Conservation (phyloP, 2,888 invertebrate species). For the Plebejus argus region DNA sequence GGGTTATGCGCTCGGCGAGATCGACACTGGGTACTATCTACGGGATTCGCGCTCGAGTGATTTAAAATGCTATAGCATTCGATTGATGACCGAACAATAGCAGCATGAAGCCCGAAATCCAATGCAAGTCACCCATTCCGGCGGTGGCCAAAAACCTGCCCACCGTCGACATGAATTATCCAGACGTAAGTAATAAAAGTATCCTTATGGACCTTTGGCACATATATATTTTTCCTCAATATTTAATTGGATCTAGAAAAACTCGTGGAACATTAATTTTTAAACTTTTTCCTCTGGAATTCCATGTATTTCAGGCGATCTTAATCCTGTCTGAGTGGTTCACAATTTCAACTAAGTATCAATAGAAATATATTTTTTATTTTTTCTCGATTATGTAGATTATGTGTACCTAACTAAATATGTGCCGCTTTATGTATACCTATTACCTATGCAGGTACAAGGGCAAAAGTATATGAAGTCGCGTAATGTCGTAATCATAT, state of each 20-base stretch:
- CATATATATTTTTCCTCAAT: no score
- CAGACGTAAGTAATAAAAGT: constrained; percentile 71
- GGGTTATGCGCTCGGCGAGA: constrained; percentile 56
- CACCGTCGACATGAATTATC: constrained; percentile 60
- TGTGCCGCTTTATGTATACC: not conserved
- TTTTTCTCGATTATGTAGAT: not conserved
- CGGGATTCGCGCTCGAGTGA: constrained; percentile 52
- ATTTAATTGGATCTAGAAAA: no score
- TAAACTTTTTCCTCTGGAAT: not conserved
- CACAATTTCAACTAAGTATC: not conserved
- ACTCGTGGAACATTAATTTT: not conserved
- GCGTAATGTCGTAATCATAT: not conserved
- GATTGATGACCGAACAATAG: constrained; percentile 45
- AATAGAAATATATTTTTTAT: not conserved
- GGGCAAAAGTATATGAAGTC: not conserved
- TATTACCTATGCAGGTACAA: not conserved
- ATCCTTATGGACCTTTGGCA: not conserved
- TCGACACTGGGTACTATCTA: constrained; percentile 49
- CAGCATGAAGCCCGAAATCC: constrained; percentile 54
- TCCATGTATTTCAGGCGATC: no score
- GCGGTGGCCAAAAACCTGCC: constrained; percentile 59
- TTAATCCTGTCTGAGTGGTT: not conserved
- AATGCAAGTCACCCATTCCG: constrained; percentile 54
- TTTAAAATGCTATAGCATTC: constrained; percentile 52
- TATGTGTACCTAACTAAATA: no score